These are phyloP conservation scores for Palythoa grandis DNA, from an alignment of 92 coral and sea anemone genomes.

Conservation along the genomic window DNA sequence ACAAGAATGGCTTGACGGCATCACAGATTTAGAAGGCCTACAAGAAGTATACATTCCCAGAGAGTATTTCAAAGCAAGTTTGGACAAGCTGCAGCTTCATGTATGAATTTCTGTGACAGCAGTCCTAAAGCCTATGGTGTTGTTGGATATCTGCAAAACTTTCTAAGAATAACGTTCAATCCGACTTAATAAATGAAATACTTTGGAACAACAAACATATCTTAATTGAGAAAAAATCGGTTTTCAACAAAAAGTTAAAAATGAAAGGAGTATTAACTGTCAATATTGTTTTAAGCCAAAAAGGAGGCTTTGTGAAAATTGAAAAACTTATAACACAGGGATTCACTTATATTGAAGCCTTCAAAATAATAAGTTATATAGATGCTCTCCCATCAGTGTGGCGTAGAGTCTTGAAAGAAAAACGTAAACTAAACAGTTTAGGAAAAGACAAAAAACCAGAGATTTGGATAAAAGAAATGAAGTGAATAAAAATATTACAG, in stretches of 20 bases:
- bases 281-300: conserved; percentile 7
- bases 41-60: no score
- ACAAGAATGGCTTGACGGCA: no score
- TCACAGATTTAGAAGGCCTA: no score
- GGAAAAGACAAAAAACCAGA: not conserved
- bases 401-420: not conserved
- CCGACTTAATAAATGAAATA: not conserved
- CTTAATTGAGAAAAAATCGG: conserved; percentile 4
- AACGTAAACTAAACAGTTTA: not conserved
- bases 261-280: not conserved
- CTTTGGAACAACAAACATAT: not conserved
- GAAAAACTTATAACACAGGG: conserved; percentile 8
- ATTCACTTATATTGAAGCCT: conserved; percentile 14
- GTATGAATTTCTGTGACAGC: no score
- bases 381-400: not conserved
- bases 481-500: not conserved
- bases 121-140: no score
- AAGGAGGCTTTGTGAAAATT: conserved; percentile 16
- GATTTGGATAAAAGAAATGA: not conserved
- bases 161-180: not conserved
- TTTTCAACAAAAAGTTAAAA: not conserved
- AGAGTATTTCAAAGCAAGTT: no score
- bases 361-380: not conserved
- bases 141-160: no score
- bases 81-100: no score